These are phyloP conservation scores for Acipenser transmontanus DNA, from an alignment of 2,797 vertebrate species.

Conservation along the genomic window DNA sequence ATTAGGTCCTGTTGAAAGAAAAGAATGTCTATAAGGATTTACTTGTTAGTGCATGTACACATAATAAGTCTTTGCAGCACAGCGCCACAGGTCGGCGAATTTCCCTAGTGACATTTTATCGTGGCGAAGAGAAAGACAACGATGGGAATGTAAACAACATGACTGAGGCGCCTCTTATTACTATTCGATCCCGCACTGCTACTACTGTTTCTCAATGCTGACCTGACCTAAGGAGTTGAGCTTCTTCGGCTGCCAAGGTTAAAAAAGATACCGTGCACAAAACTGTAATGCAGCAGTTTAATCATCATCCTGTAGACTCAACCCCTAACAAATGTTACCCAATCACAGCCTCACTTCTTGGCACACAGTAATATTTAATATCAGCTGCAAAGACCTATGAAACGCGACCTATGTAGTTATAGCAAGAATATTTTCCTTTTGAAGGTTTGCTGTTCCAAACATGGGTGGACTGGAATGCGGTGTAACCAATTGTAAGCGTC, in stretches of 20 bases:
- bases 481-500: constrained; percentile 14
- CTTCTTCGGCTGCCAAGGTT: not conserved
- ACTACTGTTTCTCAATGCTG: not conserved
- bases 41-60: too few species aligned
- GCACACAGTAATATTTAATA: not conserved
- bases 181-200: too few species aligned
- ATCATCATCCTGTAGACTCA: not conserved
- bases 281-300: not conserved
- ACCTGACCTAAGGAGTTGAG: not conserved
- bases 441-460: too few species aligned
- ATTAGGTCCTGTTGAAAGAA: too few species aligned
- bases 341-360: not conserved
- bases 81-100: too few species aligned
- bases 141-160: not conserved
- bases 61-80: too few species aligned
- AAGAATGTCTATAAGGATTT: too few species aligned
- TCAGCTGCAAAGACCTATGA: constrained; percentile 9
- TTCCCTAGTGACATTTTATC: too few species aligned
- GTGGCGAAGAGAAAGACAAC: not conserved
- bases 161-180: not conserved
- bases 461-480: constrained; percentile 35
- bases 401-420: not conserved
- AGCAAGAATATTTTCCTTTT: not conserved
- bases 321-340: not conserved
- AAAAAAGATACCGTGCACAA: constrained; percentile 2